These are phyloP conservation scores for Characodon lateralis DNA, from an alignment of 2,797 vertebrate genomes.

Conservation along the genomic window DNA sequence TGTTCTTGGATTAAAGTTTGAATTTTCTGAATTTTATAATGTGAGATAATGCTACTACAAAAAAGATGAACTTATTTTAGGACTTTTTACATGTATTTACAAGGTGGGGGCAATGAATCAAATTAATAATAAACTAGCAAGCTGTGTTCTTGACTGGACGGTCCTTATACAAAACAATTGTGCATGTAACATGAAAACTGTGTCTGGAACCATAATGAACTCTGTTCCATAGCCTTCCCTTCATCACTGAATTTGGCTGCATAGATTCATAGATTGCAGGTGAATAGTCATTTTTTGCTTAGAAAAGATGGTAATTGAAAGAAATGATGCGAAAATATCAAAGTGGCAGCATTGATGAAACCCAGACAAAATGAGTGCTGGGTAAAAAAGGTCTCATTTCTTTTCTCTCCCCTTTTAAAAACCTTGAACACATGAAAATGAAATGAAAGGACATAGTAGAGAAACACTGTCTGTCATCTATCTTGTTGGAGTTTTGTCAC, in stretches of 20 bases:
- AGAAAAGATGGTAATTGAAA: neutral
- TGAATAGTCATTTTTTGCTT: neutral
- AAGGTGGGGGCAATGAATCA: too few relatives aligned
- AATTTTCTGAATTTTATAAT: too few relatives aligned
- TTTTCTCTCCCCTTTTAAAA: neutral
- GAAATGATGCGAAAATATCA: neutral
- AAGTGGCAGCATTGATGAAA: neutral
- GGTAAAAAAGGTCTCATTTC: neutral
- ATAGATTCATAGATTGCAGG: neutral
- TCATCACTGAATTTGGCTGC: neutral
- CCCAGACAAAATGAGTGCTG: neutral
- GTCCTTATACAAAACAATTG: neutral
- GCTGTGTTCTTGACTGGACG: neutral
- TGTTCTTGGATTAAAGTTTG: too few relatives aligned
- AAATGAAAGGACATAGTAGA: neutral
- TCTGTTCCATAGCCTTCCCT: neutral
- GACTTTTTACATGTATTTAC: too few relatives aligned
- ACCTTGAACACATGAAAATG: neutral
- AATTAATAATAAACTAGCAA: neutral
- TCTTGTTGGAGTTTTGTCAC: neutral
- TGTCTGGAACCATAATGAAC: neutral
- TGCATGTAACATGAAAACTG: neutral
- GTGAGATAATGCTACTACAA: too few relatives aligned
- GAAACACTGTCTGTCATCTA: neutral
- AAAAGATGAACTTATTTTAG: too few relatives aligned